phyloP scores from a whole-genome alignment of 2,113 vertebrate genomes.

The Parotia lawesii region DNA sequence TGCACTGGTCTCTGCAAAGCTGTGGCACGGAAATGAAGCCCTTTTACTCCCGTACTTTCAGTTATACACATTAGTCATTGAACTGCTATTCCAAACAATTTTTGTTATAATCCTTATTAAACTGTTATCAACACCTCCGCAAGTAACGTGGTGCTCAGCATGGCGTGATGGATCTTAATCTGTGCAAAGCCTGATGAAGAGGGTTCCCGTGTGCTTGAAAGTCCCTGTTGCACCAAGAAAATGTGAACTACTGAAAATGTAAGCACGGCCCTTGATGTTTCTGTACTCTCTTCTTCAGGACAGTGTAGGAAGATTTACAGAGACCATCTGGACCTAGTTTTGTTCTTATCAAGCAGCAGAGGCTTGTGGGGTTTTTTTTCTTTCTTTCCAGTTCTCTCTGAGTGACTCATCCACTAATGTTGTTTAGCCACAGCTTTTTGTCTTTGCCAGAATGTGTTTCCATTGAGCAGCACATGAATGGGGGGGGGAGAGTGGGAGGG shows the following conservation, averaged over 20 bases:
- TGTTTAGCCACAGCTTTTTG: slow-evolving; percentile 13
- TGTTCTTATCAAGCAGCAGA: slow-evolving; percentile 34
- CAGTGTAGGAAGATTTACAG: neutral
- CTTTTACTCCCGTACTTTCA: neutral
- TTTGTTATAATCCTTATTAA: neutral
- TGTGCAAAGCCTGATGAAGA: neutral
- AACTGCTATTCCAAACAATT: neutral
- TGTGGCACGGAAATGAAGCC: neutral
- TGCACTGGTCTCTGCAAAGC: neutral
- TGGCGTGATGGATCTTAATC: neutral
- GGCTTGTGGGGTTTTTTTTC: no score
- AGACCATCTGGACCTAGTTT: neutral
- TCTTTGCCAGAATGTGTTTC: slow-evolving; percentile 15
- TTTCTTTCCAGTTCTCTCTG: neutral
- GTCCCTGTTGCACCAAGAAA: neutral
- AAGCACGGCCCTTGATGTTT: neutral
- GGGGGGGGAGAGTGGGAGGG: neutral
- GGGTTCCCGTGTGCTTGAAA: neutral
- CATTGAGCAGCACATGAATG: neutral
- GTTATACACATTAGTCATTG: neutral
- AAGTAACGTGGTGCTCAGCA: neutral
- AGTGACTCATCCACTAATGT: slow-evolving; percentile 14
- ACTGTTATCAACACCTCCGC: neutral
- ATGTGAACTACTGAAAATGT: neutral
- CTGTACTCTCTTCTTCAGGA: neutral